Percentiles rank a stretch among this genome's conserved stretches.
These are phyloP conservation scores for Leptinotarsa undecemlineata DNA, from an alignment of 1,140 invertebrate species.

Conservation along the genomic window DNA sequence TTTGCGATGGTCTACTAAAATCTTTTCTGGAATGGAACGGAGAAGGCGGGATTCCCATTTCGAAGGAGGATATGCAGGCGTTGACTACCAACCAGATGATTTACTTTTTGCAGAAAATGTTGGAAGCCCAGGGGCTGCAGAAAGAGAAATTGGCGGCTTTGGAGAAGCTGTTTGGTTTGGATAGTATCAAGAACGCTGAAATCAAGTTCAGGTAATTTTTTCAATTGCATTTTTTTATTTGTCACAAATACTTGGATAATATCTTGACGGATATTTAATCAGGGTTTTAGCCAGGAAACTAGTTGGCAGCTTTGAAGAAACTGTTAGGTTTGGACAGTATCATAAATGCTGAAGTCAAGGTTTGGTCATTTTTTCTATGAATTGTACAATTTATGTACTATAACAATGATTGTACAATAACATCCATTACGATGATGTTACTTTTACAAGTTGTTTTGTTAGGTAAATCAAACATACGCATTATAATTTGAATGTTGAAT, in stretches of 20 bases:
- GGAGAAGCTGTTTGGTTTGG: conserved; percentile 71
- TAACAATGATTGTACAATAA: no score
- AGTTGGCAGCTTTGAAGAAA: conserved; percentile 67
- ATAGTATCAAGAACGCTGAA: conserved; percentile 74
- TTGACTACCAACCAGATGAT: conserved; percentile 72
- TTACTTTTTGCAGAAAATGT: conserved; percentile 73
- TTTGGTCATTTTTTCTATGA: conserved; percentile 50
- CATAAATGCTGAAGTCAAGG: conserved; percentile 83
- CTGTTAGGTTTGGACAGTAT: conserved; percentile 69
- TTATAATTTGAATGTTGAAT: no score
- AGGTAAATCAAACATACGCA: no score
- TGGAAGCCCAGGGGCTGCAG: conserved; percentile 54
- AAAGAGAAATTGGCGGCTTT: conserved; percentile 65
- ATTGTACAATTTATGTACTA: no score
- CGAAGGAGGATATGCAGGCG: conserved; percentile 58
- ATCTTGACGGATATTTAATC: no score
- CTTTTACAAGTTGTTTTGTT: no score
- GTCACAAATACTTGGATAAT: no score
- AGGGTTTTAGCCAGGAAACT: conserved; percentile 45
- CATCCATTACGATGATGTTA: no score
- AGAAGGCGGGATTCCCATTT: conserved; percentile 55
- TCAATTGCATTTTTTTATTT: no score
- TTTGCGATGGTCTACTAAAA: conserved; percentile 63
- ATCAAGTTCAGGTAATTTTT: conserved; percentile 67
- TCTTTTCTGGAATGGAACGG: conserved; percentile 62